These are phyloP conservation scores for Alouatta palliata DNA, from an alignment of 2,113 vertebrate species.

Conservation along the genomic window DNA sequence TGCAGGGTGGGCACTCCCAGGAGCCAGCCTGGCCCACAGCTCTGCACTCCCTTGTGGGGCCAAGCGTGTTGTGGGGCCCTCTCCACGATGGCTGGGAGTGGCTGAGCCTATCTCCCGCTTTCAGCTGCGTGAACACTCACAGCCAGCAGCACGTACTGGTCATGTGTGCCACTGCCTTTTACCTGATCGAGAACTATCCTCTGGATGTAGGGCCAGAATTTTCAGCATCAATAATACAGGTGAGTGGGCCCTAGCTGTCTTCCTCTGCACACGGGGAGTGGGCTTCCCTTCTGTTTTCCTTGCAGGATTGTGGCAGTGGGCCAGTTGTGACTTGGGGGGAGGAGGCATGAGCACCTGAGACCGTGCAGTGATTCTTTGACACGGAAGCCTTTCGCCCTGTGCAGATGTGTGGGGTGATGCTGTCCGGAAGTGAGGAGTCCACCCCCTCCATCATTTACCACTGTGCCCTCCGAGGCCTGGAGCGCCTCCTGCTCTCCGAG, in stretches of 20 bases:
- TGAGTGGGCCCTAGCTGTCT: conserved; percentile 53
- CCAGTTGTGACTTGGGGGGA: too few relatives aligned
- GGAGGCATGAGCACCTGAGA: neutral
- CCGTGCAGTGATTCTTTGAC: neutral
- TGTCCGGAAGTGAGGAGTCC: conserved; percentile 95
- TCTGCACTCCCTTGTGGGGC: neutral
- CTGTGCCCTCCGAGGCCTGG: conserved; percentile 95
- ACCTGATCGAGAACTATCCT: conserved; percentile 99
- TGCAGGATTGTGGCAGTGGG: rapidly evolving
- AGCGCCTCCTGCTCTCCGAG: conserved; percentile 96
- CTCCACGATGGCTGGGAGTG: neutral
- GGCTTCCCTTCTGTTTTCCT: rapidly evolving
- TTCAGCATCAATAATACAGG: conserved; percentile 96
- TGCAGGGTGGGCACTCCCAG: rapidly evolving
- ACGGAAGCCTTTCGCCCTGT: neutral
- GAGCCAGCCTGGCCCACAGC: neutral
- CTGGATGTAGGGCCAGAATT: conserved; percentile 97
- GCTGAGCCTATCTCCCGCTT: conserved; percentile 58
- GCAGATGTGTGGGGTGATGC: conserved; percentile 95
- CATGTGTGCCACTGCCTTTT: conserved; percentile 98
- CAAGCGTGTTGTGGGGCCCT: neutral
- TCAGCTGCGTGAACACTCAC: conserved; percentile 94
- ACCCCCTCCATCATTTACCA: conserved; percentile 96
- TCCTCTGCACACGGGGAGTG: neutral
- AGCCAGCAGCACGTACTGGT: conserved; percentile 98